A percentile compares a stretch with the other conserved stretches of the same genome.
Conservation (phyloP, 2,797 vertebrate genomes). For the Enteromius radiatus region DNA sequence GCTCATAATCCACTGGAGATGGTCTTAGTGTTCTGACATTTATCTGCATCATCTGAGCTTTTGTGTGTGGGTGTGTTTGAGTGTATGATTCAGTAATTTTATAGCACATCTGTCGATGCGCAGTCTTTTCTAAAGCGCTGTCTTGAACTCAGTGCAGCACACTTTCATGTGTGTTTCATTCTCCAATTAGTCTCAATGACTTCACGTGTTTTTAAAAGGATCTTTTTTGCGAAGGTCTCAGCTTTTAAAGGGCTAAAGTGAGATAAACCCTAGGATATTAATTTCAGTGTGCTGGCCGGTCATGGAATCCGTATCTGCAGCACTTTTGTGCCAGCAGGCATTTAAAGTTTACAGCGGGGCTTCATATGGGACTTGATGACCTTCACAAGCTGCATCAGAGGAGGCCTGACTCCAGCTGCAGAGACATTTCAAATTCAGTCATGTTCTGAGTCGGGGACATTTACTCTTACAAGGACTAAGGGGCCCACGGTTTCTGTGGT, state of each 20-base stretch:
- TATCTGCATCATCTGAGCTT: slow-evolving; percentile 3
- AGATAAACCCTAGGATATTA: slow-evolving; percentile 50
- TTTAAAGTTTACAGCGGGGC: slow-evolving; percentile 57
- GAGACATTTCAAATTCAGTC: slow-evolving; percentile 48
- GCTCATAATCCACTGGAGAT: slow-evolving; percentile 48
- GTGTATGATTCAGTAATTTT: slow-evolving; percentile 36
- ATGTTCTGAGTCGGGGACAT: slow-evolving; percentile 54
- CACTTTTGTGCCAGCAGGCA: slow-evolving; percentile 49
- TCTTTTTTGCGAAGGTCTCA: slow-evolving; percentile 27
- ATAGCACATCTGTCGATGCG: slow-evolving; percentile 31
- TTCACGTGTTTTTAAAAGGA: slow-evolving; percentile 10
- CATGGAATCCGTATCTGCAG: slow-evolving; percentile 38
- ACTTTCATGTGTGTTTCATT: slow-evolving; percentile 40
- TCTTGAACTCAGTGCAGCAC: slow-evolving; percentile 6
- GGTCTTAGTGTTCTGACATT: slow-evolving; percentile 29
- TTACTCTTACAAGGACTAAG: slow-evolving; percentile 44
- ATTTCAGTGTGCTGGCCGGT: slow-evolving; percentile 23
- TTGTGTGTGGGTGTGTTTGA: slow-evolving; percentile 14
- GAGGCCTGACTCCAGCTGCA: slow-evolving; percentile 40
- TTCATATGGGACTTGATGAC: slow-evolving; percentile 56
- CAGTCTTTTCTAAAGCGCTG: neutral
- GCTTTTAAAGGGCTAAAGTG: slow-evolving; percentile 37
- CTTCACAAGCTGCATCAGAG: slow-evolving; percentile 53
- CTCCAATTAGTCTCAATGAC: slow-evolving; percentile 8
- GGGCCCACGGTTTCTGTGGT: slow-evolving; percentile 44